Percentiles rank a stretch among this genome's conserved stretches.
Evolutionary conservation across 2,113 vertebrate genomes (phyloP).

Genomic region (Sorex fumeus): DNA sequence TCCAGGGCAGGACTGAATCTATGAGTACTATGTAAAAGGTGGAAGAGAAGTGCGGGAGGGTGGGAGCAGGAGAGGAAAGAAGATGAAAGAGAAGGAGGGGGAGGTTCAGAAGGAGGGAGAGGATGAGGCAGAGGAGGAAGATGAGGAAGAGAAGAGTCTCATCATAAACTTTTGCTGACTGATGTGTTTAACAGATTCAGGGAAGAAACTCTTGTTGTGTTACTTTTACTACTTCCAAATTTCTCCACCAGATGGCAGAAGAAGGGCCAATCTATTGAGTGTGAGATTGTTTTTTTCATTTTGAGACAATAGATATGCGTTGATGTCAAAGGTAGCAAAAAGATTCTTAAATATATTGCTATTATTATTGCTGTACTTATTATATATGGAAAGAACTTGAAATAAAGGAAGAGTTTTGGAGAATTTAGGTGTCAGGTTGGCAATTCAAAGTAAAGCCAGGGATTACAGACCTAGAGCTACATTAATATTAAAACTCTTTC

Average conservation of each 20-base stretch:
- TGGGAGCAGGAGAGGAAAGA: neutral
- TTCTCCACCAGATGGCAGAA: slow-evolving; percentile 84
- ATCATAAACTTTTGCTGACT: neutral
- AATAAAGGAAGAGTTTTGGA: slow-evolving; percentile 19
- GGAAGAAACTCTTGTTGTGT: neutral
- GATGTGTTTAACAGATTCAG: neutral
- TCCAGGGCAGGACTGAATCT: neutral
- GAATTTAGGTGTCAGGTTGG: neutral
- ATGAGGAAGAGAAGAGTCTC: no score
- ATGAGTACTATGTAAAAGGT: neutral
- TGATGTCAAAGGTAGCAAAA: slow-evolving; percentile 31
- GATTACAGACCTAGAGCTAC: neutral
- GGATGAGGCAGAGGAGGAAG: no score
- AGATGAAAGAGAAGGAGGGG: no score
- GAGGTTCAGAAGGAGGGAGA: no score
- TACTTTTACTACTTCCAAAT: neutral
- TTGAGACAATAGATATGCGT: slow-evolving; percentile 40
- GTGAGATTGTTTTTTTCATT: neutral
- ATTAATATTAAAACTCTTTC: neutral
- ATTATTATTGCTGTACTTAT: neutral
- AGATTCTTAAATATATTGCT: neutral
- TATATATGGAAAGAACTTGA: slow-evolving; percentile 27
- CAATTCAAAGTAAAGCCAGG: slow-evolving; percentile 7
- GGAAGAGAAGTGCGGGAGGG: neutral
- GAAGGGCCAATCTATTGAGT: neutral